These are phyloP conservation scores for Atta texana DNA, from an alignment of 1,140 invertebrate species.

Conservation along the genomic window DNA sequence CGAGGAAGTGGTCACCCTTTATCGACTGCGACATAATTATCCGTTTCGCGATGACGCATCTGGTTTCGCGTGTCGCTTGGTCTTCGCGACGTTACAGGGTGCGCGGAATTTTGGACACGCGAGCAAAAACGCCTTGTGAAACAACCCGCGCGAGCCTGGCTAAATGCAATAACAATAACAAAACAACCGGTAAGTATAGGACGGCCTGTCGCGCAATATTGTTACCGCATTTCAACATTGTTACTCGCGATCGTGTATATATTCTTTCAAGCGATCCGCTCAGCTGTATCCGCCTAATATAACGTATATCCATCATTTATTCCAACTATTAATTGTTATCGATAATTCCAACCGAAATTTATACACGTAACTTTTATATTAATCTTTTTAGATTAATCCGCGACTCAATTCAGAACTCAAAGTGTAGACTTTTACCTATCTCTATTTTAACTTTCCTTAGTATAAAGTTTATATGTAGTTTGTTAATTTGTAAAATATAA, in stretches of 20 bases:
- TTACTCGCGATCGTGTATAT: slow-evolving; percentile 3
- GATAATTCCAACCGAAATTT: not conserved
- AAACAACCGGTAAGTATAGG: slow-evolving; percentile 14
- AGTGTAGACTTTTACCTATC: not conserved
- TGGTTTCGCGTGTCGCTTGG: slow-evolving; percentile 52
- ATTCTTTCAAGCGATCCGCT: not conserved
- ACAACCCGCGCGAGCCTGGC: slow-evolving; percentile 5
- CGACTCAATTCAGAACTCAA: not conserved
- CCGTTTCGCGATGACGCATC: slow-evolving; percentile 59
- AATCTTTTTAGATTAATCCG: not conserved
- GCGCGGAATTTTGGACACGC: slow-evolving; percentile 59
- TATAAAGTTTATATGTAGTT: not conserved
- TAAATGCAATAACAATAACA: slow-evolving; percentile 45
- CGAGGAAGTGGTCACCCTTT: slow-evolving; percentile 61
- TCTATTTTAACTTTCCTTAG: not conserved
- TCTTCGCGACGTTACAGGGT: slow-evolving; percentile 12
- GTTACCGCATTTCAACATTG: not conserved
- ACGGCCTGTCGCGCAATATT: not conserved
- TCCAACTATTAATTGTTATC: not conserved
- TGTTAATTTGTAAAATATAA: not conserved
- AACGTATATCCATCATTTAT: not conserved
- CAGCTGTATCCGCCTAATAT: not conserved
- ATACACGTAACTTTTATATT: not conserved
- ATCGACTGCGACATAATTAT: slow-evolving; percentile 59
- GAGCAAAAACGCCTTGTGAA: slow-evolving; percentile 34